Conservation (phyloP, 2,888 invertebrate genomes). For the Euplexia lucipara region DNA sequence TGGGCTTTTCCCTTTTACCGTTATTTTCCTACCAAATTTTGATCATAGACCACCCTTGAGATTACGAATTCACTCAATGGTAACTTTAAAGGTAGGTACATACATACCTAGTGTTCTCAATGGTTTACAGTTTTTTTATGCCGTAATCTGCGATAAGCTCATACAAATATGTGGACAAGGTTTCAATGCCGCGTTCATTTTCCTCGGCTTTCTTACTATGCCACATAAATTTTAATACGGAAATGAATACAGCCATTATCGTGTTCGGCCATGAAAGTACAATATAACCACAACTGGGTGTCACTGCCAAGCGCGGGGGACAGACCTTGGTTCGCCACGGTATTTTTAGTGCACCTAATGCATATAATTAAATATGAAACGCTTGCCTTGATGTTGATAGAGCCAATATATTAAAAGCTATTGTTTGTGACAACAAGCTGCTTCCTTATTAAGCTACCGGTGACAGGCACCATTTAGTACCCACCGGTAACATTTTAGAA, state of each 20-base stretch:
- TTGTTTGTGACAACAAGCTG: conserved; percentile 8
- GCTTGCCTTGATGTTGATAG: conserved; percentile 33
- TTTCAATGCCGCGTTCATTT: conserved; percentile 6
- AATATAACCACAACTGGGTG: conserved; percentile 43
- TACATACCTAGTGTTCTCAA: background rate
- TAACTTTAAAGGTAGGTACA: no score
- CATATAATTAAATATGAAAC: conserved; percentile 66
- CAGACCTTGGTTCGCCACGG: conserved; percentile 48
- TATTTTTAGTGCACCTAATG: conserved; percentile 71
- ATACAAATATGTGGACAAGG: background rate
- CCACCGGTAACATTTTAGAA: background rate
- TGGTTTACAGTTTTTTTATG: background rate
- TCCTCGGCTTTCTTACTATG: conserved; percentile 4
- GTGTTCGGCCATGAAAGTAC: conserved; percentile 45
- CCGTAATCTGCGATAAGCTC: background rate
- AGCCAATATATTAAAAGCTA: conserved; percentile 23
- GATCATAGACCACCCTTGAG: no score
- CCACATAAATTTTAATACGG: conserved; percentile 32
- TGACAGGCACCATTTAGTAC: conserved; percentile 4
- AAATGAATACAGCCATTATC: conserved; percentile 38
- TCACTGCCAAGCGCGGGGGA: conserved; percentile 66
- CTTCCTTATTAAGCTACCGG: conserved; percentile 5
- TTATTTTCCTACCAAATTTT: no score
- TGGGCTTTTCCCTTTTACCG: no score
- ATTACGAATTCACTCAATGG: background rate